Evolutionary conservation across 2,797 vertebrate species (phyloP).

Genomic region (Gymnothorax reevesii): DNA sequence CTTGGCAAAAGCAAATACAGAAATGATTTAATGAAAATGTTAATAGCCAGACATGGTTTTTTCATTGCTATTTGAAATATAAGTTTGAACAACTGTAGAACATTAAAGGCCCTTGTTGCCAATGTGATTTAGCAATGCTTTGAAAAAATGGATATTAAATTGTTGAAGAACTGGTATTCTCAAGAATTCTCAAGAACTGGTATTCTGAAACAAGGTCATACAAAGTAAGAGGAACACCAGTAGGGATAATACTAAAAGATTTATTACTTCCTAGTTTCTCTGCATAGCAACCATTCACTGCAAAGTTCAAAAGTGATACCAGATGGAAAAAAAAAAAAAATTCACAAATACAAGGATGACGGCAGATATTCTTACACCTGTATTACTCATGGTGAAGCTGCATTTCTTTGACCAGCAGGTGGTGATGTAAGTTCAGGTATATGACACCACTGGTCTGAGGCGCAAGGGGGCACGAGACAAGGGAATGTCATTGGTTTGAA

Average conservation of each 20-base stretch:
- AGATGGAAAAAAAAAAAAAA: slow-evolving; percentile 16
- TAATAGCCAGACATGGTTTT: background rate
- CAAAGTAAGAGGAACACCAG: background rate
- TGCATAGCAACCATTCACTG: slow-evolving; percentile 3
- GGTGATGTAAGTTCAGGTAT: slow-evolving; percentile 62
- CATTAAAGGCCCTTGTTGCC: slow-evolving; percentile 14
- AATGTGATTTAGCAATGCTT: slow-evolving; percentile 37
- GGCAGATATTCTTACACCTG: background rate
- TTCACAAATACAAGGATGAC: slow-evolving; percentile 49
- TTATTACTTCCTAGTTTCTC: slow-evolving; percentile 38
- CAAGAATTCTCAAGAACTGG: slow-evolving; percentile 27
- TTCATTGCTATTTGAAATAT: slow-evolving; percentile 27
- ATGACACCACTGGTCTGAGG: background rate
- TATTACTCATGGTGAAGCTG: background rate
- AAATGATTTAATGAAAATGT: slow-evolving; percentile 20
- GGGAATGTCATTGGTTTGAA: slow-evolving; percentile 26
- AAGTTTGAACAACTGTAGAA: background rate
- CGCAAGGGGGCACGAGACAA: background rate
- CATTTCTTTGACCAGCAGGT: slow-evolving; percentile 62
- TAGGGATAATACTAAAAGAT: slow-evolving; percentile 32
- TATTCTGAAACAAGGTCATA: slow-evolving; percentile 30
- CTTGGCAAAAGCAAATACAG: slow-evolving; percentile 9
- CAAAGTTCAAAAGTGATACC: slow-evolving; percentile 27
- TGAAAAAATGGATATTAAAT: slow-evolving; percentile 29
- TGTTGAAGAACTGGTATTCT: slow-evolving; percentile 39